Evolutionary conservation across 1,140 invertebrate genomes (phyloP), one percentile per base, ranked within the genome.

Genomic region (Zaprionus africanus): DNA sequence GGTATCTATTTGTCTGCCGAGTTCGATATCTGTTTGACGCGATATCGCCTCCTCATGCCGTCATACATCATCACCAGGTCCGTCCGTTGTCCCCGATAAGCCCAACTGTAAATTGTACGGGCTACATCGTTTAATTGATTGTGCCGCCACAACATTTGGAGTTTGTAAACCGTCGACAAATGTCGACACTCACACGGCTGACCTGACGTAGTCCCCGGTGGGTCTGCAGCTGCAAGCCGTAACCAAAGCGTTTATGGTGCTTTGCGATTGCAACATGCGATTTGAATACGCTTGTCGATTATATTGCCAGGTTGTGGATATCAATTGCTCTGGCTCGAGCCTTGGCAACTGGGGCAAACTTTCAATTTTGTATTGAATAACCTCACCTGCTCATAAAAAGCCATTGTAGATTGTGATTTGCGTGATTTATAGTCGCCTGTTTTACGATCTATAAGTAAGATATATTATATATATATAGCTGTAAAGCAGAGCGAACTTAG

Each of bases 111-210:
- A 65, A 56, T 28, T 56, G 53, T 28, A 15, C 64, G 31, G 31
- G 38, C 61, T 70, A 64, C 67, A 68, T 78, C 64, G 53, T 46
- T 43, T 22, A 64, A 65, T 65, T 65, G 53, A 57, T 41, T 56
- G 53, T 43, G 41, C 7, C 24, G 13, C 12, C 31, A 22, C 12
- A 26, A 9, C 19, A 26, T 56, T 57, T n/a, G 61, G 15, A n/a
- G 46, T 61, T 60, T 60, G 64, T 66, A 70, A 67, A 64, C 63
- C 64, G 54, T 19, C 38, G 53, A 58, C 78, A 87, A 80, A 60
- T 88, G 84, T 61, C 22, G 15, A 9, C 26, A 46, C 73, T 87
- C 81, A 36, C 84, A 87, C 19, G 57, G 12, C 41, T n/a, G 41
- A 2, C 7, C 7, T 46, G 17, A 5, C 19, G 17, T 61, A 57